phyloP scores from a whole-genome alignment of 1,140 invertebrate genomes.

The Papilio machaon region DNA sequence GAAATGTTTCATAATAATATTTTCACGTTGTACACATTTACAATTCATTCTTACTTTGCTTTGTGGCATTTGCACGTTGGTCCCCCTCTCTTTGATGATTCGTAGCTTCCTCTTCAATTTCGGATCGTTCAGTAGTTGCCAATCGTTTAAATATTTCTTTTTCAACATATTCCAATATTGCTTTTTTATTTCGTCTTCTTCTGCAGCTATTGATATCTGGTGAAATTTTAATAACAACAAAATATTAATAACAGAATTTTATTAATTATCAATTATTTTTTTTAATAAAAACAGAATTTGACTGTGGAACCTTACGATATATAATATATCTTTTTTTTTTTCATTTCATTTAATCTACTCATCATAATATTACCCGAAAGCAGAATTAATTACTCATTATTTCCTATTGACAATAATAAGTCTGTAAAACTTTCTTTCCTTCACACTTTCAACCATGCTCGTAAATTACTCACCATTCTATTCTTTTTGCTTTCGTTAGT shows the following conservation, averaged over 20 bases:
- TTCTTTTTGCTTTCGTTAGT: slow-evolving; percentile 71
- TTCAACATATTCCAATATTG: slow-evolving; percentile 75
- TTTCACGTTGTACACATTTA: neutral
- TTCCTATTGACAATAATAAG: no score
- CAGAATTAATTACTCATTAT: no score
- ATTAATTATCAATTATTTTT: no score
- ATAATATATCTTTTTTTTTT: neutral
- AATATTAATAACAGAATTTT: no score
- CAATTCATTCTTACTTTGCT: slow-evolving; percentile 62
- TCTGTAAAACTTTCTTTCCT: neutral
- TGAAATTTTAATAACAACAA: no score
- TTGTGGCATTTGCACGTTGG: slow-evolving; percentile 74
- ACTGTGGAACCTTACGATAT: neutral
- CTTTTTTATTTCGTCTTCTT: slow-evolving; percentile 77
- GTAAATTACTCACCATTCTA: slow-evolving; percentile 63
- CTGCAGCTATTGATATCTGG: slow-evolving; percentile 69
- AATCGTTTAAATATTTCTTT: slow-evolving; percentile 66
- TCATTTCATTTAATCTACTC: neutral
- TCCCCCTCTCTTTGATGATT: slow-evolving; percentile 72
- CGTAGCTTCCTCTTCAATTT: slow-evolving; percentile 67
- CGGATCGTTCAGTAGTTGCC: slow-evolving; percentile 51
- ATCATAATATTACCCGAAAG: neutral
- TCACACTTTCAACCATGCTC: neutral
- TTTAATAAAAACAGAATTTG: neutral
- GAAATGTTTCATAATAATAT: neutral